These are phyloP conservation scores for Cantharis nigra DNA, from an alignment of 2,888 invertebrate species.

Conservation along the genomic window DNA sequence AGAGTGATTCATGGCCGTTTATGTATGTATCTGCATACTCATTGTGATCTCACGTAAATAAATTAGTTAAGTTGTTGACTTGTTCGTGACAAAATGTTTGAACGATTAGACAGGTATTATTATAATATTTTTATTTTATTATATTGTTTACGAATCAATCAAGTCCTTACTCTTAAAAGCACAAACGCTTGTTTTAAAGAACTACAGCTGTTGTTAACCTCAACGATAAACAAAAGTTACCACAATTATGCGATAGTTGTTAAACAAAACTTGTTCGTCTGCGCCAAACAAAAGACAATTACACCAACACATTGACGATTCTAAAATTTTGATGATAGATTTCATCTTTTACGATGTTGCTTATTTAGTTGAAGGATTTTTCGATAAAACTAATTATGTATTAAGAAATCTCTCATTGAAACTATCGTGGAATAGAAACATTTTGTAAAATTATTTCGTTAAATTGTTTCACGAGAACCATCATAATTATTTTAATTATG, in stretches of 20 bases:
- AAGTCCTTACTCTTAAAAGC: not conserved
- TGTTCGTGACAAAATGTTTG: not conserved
- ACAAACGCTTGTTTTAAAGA: not conserved
- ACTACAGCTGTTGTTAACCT: not conserved
- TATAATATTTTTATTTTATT: not conserved
- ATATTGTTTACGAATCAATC: too few relatives aligned
- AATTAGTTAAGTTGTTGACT: not conserved
- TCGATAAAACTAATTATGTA: not conserved
- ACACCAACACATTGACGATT: too few relatives aligned
- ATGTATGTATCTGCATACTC: not conserved
- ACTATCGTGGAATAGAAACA: not conserved
- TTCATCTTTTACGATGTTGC: too few relatives aligned
- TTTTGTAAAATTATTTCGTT: not conserved
- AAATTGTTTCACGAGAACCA: not conserved
- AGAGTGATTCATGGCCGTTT: not conserved
- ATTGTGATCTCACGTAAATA: not conserved
- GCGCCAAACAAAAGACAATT: too few relatives aligned
- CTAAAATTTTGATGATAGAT: too few relatives aligned
- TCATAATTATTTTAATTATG: slow-evolving; percentile 1
- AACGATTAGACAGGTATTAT: not conserved
- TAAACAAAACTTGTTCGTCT: too few relatives aligned
- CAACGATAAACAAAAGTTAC: not conserved
- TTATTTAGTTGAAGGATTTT: not conserved
- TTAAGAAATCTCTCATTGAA: not conserved
- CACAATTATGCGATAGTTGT: too few relatives aligned